Conservation (phyloP, 2,113 vertebrate species). For the Phoenicopterus ruber region DNA sequence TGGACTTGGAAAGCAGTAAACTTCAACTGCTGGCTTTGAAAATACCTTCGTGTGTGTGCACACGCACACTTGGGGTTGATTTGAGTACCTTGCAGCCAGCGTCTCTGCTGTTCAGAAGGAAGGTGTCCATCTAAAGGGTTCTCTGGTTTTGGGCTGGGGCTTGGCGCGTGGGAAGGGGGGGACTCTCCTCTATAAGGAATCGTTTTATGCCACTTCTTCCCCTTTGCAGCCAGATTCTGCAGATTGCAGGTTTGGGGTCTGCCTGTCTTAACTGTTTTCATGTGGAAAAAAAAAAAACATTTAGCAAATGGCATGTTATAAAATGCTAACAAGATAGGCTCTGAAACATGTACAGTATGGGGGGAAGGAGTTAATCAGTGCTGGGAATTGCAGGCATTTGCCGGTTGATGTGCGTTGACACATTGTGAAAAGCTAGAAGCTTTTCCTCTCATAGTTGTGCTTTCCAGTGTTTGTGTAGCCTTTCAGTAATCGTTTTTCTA, state of each 20-base stretch:
- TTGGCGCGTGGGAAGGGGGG: not conserved
- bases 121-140: not conserved
- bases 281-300: not conserved
- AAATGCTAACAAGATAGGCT: not conserved
- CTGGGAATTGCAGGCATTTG: not conserved
- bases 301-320: not conserved
- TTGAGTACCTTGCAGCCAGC: not conserved
- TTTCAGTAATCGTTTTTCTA: slow-evolving; percentile 34
- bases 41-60: not conserved
- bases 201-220: not conserved
- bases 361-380: not conserved
- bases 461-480: slow-evolving; percentile 44
- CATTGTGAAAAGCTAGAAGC: slow-evolving; percentile 13
- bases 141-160: not conserved
- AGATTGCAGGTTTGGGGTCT: not conserved
- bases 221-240: not conserved
- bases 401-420: not conserved
- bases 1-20: slow-evolving; percentile 37
- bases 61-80: not conserved
- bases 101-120: not conserved
- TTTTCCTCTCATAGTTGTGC: slow-evolving; percentile 10
- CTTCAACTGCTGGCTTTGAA: slow-evolving; percentile 10
- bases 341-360: not conserved
- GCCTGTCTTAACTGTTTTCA: not conserved
- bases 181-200: not conserved